Base-by-base conservation (phyloP, 2,797 vertebrate genomes). In the Lutjanus argentimaculatus region DNA sequence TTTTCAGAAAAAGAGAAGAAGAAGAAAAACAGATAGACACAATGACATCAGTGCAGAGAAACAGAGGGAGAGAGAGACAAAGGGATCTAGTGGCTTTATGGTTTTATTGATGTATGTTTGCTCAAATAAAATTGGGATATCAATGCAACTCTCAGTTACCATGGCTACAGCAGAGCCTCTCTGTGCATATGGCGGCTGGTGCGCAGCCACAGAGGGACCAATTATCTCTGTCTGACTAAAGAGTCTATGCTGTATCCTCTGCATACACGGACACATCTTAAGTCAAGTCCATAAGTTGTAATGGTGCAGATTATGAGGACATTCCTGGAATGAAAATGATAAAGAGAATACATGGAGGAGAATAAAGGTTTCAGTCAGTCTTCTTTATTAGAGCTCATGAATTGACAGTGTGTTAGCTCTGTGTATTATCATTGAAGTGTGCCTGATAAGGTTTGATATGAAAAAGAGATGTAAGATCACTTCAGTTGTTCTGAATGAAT, bases 141-240 rank as follows among this genome's bases (percentile, higher is more conserved):
- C 77, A 80, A 59, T 77, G 67, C 66, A 87, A 84, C 65, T 81
- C 77, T 82, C 76, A 68, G 94, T 95, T 93, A 81, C 93, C 88
- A 93, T 94, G 92, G 88, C 73, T 85, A 94, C 93, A 58, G 82
- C 67, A 74, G 72, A 82, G 69, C 51, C 79, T 79, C 61, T 76
- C 51, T 49, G 78, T 82, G 82, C 80, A 86, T 89, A 88, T 71
- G 80, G 71, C 8, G 45, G 75, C 77, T 78, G 73, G 63, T 74
- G 76, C 55, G 63, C n/a, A 40, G 75, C 72, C 92, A 67, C 92
- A 77, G 42, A 80, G 93, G 93, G 91, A 90, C 92, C 92, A 94
- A 94, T 95, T 94, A 94, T 90, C 62, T 83, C 59, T 77, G 67
- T 70, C 16, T 72, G 63, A 84, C 82, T 80, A 71, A 82, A 65